Evolutionary conservation across 2,113 vertebrate genomes (phyloP), one percentile per base, ranked within the genome.

Genomic region (Malurus elegans): DNA sequence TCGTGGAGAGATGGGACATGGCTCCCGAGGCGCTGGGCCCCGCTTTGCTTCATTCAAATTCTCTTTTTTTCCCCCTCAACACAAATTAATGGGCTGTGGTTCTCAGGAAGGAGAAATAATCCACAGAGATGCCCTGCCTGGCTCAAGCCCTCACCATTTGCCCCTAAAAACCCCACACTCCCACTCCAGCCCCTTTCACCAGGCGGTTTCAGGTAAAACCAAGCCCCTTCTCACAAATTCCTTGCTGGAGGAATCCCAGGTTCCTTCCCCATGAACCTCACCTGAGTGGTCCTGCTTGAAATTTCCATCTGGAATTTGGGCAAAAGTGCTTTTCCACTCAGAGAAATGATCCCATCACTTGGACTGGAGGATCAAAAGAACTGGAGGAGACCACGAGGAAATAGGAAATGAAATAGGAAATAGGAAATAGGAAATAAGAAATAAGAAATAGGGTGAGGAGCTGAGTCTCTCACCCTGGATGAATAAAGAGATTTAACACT

Each of bases 301-400:
- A 79, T 0, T 3, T 9, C 25, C 34, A 9, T 32, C 38, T 34
- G 28, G 5, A 8, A 20, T 26, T 58, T 21, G 32, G 45, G 38
- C 4, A 51, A 34, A 79, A 51, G 24, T 10, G 8, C 4, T 86
- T 79, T 79, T 23, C 44, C n/a, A 53, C 26, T 42, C 12, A 12
- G 23, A 65, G 21, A 65, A 65, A 61, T 32, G 44, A 38, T 9
- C 12, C 21, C 42, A 42, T 4, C 2, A 1, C 23, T 71, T 48
- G 4, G 23, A 29, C n/a, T n/a, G n/a, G n/a, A n/a, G n/a, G n/a
- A n/a, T n/a, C 0, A 1, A 34, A 50, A 74, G 31, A 65, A 40
- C 3, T 11, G 67, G 20, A 80, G 40, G 73, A 72, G 16, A 40
- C 4, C 50, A 24, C 1, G 5, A 36, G 50, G 36, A 69, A 74